Percentiles rank a stretch among this genome's conserved stretches.
Conservation (phyloP, 2,888 invertebrate genomes). For the Euclidia mi region DNA sequence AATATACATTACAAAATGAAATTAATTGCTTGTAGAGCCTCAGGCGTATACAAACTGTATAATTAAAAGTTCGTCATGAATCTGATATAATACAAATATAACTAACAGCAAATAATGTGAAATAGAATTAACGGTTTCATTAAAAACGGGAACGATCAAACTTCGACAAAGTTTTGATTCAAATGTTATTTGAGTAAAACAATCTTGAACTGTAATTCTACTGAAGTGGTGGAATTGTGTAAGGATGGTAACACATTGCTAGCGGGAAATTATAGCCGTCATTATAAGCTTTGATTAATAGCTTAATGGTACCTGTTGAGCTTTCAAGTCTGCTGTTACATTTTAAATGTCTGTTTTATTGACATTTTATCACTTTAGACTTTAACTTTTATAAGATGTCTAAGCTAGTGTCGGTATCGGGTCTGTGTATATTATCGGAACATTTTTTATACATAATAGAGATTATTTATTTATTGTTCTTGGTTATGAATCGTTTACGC, state of each 20-base stretch:
- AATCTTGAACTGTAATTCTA: slow-evolving; percentile 36
- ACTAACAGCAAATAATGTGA: slow-evolving; percentile 34
- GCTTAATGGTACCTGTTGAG: background rate
- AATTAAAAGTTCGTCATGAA: slow-evolving; percentile 19
- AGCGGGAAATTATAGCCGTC: too few relatives aligned
- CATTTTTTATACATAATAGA: too few relatives aligned
- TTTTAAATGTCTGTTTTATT: too few relatives aligned
- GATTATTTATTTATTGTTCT: too few relatives aligned
- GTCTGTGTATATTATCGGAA: too few relatives aligned
- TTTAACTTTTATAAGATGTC: too few relatives aligned
- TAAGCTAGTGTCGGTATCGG: too few relatives aligned
- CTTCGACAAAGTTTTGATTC: slow-evolving; percentile 41
- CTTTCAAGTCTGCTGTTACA: too few relatives aligned
- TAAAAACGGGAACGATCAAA: slow-evolving; percentile 37
- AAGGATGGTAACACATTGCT: too few relatives aligned
- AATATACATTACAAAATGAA: background rate
- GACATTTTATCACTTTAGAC: too few relatives aligned
- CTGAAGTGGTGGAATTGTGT: slow-evolving; percentile 17
- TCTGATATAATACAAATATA: slow-evolving; percentile 37
- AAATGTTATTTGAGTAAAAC: slow-evolving; percentile 52
- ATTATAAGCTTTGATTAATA: slow-evolving; percentile 1
- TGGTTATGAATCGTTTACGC: too few relatives aligned
- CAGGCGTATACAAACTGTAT: background rate
- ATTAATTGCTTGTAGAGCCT: background rate
- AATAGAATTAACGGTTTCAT: slow-evolving; percentile 38